Conservation (phyloP, 1,140 invertebrate species). For the Platyscapa corneri region DNA sequence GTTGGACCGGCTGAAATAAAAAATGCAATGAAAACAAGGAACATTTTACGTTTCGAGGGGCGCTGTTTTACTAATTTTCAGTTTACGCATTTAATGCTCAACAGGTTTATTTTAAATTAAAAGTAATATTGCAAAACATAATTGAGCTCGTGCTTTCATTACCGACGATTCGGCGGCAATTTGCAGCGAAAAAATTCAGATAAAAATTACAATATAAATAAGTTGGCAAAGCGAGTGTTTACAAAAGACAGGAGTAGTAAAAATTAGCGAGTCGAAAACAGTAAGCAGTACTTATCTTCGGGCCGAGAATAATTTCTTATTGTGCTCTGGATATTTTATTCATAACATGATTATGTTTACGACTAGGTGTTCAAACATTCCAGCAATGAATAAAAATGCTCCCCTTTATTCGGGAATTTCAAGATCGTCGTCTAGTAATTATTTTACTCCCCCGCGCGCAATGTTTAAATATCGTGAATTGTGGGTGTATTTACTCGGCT, state of each 20-base stretch:
- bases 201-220: neutral
- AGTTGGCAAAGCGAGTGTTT: neutral
- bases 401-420: neutral
- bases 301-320: neutral
- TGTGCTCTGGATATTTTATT: neutral
- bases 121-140: neutral
- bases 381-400: neutral
- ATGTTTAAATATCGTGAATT: neutral
- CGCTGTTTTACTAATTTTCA: slow-evolving; percentile 17
- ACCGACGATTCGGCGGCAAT: neutral
- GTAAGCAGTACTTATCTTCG: neutral
- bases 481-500: neutral
- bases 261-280: neutral
- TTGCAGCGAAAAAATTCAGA: no score
- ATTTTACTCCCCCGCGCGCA: neutral
- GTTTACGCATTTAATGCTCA: neutral
- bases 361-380: neutral
- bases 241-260: neutral
- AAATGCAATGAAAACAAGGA: neutral
- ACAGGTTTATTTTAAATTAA: slow-evolving; percentile 7
- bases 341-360: neutral
- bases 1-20: neutral
- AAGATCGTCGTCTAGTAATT: neutral
- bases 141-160: neutral
- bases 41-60: neutral